Conservation (phyloP, 1,140 invertebrate species). For the Drosophila murphyi region DNA sequence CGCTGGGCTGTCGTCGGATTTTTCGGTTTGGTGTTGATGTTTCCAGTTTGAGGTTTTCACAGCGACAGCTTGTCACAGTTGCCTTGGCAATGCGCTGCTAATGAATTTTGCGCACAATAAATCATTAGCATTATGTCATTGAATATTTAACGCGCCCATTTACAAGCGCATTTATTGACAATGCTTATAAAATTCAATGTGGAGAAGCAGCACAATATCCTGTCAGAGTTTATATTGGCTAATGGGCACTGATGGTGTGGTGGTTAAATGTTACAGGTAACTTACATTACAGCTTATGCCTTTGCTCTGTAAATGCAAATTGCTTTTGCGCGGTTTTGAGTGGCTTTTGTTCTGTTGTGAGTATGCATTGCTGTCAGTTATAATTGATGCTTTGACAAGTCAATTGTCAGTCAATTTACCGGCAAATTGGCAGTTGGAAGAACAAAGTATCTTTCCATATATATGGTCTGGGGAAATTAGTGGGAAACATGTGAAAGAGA, state of each 20-base stretch:
- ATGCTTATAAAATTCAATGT: slow-evolving; percentile 64
- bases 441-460: slow-evolving; percentile 13
- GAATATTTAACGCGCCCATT: slow-evolving; percentile 71
- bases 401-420: slow-evolving; percentile 75
- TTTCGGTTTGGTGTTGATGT: slow-evolving; percentile 14
- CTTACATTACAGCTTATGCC: slow-evolving; percentile 61
- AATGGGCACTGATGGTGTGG: no score
- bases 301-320: slow-evolving; percentile 63
- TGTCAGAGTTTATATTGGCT: no score
- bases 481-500: slow-evolving; percentile 5
- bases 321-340: slow-evolving; percentile 34
- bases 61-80: slow-evolving; percentile 51
- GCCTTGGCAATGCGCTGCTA: slow-evolving; percentile 40
- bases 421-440: background rate
- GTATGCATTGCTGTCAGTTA: slow-evolving; percentile 48
- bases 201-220: slow-evolving; percentile 5
- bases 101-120: slow-evolving; percentile 75
- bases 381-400: slow-evolving; percentile 78
- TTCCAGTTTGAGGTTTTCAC: slow-evolving; percentile 17
- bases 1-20: slow-evolving; percentile 5
- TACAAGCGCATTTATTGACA: slow-evolving; percentile 59
- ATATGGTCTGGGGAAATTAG: slow-evolving; percentile 16
- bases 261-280: slow-evolving; percentile 40
- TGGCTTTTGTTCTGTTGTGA: background rate
- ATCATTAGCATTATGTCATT: slow-evolving; percentile 75